Evolutionary conservation across 2,113 vertebrate species (phyloP).

Genomic region (Phalacrocorax pelagicus): DNA sequence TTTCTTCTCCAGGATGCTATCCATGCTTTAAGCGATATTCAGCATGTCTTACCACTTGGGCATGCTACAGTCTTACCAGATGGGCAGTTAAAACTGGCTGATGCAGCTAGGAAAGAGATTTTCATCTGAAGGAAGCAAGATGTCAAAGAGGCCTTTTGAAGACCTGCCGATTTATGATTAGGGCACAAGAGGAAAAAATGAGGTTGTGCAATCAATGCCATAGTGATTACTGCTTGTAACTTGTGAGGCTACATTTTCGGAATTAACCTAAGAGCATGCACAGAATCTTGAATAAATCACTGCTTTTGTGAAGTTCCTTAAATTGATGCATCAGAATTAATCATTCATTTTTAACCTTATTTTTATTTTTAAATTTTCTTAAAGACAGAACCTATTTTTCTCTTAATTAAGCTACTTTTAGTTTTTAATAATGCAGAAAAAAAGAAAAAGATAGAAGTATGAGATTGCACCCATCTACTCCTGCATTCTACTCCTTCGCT

Average conservation of each 20-base stretch:
- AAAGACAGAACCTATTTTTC: neutral
- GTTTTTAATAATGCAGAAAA: neutral
- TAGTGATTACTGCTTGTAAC: neutral
- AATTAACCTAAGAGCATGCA: neutral
- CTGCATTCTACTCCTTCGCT: neutral
- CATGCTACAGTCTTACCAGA: neutral
- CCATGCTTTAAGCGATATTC: neutral
- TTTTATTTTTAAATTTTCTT: neutral
- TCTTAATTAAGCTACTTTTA: neutral
- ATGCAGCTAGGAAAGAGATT: neutral
- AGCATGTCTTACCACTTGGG: neutral
- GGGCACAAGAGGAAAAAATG: neutral
- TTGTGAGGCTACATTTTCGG: neutral
- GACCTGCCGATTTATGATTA: neutral
- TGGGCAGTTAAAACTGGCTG: neutral
- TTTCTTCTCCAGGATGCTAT: neutral
- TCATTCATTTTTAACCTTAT: neutral
- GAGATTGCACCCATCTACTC: neutral
- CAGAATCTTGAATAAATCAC: neutral
- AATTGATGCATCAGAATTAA: neutral
- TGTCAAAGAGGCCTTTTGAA: neutral
- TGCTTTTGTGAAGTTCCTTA: neutral
- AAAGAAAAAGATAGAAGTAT: neutral
- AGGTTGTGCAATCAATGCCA: neutral
- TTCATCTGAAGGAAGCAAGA: neutral